These are phyloP conservation scores for Ammodytes dubius DNA, from an alignment of 2,113 vertebrate genomes.

Conservation along the genomic window DNA sequence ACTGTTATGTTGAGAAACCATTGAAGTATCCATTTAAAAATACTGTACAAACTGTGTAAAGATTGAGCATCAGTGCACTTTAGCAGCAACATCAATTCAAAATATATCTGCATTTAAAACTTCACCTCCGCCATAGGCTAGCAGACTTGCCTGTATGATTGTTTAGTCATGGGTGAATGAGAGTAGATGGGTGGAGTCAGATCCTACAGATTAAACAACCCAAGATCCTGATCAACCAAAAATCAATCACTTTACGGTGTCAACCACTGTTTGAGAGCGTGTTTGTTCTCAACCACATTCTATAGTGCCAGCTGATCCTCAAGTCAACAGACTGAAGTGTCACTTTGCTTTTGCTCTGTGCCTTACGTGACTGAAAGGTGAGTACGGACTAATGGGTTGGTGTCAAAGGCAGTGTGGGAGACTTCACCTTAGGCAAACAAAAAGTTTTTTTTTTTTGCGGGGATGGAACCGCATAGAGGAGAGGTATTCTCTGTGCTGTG, in stretches of 20 bases:
- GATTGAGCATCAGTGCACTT: no score
- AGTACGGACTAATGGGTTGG: slow-evolving; percentile 15
- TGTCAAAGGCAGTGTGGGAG: slow-evolving; percentile 38
- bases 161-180: no score
- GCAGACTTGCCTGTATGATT: neutral
- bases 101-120: no score
- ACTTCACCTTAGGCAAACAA: slow-evolving; percentile 75
- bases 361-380: slow-evolving; percentile 32
- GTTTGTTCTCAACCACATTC: slow-evolving; percentile 28
- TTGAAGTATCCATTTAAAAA: no score
- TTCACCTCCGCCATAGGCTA: no score
- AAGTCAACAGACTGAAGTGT: slow-evolving; percentile 60
- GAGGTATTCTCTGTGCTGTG: slow-evolving; percentile 10
- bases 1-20: neutral
- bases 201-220: neutral
- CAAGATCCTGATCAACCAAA: slow-evolving; percentile 10
- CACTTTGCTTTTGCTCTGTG: slow-evolving; percentile 31
- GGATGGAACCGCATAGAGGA: slow-evolving; percentile 39
- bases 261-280: slow-evolving; percentile 38
- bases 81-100: no score
- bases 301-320: slow-evolving; percentile 48
- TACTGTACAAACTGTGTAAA: no score
- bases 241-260: slow-evolving; percentile 56
- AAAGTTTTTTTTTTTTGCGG: slow-evolving; percentile 53
- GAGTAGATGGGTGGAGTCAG: no score